Base-by-base conservation (phyloP, 1,140 invertebrate genomes). In the Bombus impatiens region DNA sequence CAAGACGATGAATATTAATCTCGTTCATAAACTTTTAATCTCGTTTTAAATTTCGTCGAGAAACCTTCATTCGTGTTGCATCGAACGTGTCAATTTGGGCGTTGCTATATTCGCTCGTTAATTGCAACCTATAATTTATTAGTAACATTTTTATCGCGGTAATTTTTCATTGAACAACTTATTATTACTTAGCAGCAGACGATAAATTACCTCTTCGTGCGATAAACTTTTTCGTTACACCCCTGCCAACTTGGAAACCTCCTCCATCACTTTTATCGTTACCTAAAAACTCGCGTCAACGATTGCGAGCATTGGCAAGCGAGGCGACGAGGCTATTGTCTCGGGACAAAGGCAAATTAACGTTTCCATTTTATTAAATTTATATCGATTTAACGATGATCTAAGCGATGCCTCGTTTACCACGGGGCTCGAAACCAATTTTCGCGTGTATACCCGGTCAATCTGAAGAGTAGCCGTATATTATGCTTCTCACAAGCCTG, bases 401-500 rank as follows among this genome's bases (percentile, higher is more conserved):
- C 47, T 70, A 44, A 82, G 47, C 47, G 75, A 75, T 42, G 40
- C 75, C 67, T 57, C 18, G 18, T 53, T 53, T 53, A 53, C 47
- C 47, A 53, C 6, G 22, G 72, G 53, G 72, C 40, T 71, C 81
- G 76, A 71, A 40, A 82, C 47, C 86, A 87, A 87, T 83, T 90
- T 90, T 75, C 77, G 68, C 82, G 74, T 75, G 80, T 75, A 79
- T 81, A 80, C 82, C 6, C 47, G 47, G 18, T 92, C 88, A 91
- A 91, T 91, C 86, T 53, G 84, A 87, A 87, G 75, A 91, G 90
- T 87, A 86, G 86, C 87, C 90, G 87, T 88, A 86, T 78, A 82
- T 92, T 89, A 91, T 47, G 67, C 80, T 85, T 88, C 83, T 75
- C 35, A 37, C 74, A 53, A 42, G 37, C 28, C 25, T 28, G 22